Base-by-base conservation (phyloP, 2,113 vertebrate genomes). In the Chaenocephalus aceratus region DNA sequence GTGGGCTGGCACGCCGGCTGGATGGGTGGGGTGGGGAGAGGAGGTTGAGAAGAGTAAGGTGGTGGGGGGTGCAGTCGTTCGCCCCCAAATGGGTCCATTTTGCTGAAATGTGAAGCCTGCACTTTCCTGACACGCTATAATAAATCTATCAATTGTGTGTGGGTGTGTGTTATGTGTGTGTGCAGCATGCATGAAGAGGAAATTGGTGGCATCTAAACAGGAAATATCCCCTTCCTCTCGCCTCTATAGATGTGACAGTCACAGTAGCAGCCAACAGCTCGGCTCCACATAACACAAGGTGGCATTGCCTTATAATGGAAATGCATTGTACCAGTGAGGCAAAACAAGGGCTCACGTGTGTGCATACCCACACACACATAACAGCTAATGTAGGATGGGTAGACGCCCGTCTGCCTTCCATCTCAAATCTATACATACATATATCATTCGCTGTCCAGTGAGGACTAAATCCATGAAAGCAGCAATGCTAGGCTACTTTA, bases 101-200 rank as follows among this genome's bases (percentile, higher is more conserved):
- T 89, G 84, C 77, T 86, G 89, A 92, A 92, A 94, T 90, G 88
- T 89, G 92, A 90, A 86, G 88, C 91, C 90, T 79, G 91, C 88
- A 82, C 85, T 89, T 92, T 92, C 70, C 90, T 92, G 88, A 93
- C 87, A 90, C 58, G 72, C 75, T 89, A 68, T 89, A 91, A 93
- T 94, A 93, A 94, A 94, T 90, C 90, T 82, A 92, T 94, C 90
- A 91, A 82, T 87, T 84, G 86, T 85, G 64, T 54, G 69, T n/a
- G 54, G 6, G 75, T 64, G 60, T 54, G 69, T 46, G 58, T 65
- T 61, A 53, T 48, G 34, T 69, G 80, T 46, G 58, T 69, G 73
- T 2, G 59, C 51, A 41, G 34, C 81, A 78, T 81, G 85, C 88
- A 84, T 74, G 85, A 85, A 80, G 58, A 85, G 76, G 82, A 91